These are phyloP conservation scores for Drosophila nigrodunni DNA, from an alignment of 1,140 invertebrate genomes.

Conservation along the genomic window DNA sequence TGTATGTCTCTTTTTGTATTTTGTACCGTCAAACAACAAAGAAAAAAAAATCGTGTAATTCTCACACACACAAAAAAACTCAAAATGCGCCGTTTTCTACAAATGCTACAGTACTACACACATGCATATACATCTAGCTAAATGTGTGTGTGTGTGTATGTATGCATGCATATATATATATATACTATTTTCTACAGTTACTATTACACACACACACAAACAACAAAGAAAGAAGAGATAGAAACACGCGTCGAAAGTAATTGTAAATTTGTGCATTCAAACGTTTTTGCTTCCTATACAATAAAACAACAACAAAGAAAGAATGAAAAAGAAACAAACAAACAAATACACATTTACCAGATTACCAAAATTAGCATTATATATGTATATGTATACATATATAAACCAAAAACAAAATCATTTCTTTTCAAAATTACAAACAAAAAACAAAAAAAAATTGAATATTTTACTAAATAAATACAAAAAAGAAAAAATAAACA, in stretches of 20 bases:
- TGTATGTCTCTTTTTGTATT: constrained; percentile 76
- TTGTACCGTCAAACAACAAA: constrained; percentile 65
- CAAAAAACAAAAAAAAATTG: constrained; percentile 50
- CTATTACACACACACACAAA: constrained; percentile 48
- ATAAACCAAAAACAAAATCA: constrained; percentile 42
- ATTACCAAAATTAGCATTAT: constrained; percentile 62
- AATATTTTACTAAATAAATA: constrained; percentile 77
- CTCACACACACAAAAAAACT: constrained; percentile 57
- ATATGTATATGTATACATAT: constrained; percentile 48
- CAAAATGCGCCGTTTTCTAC: constrained; percentile 54
- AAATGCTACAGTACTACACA: constrained; percentile 50
- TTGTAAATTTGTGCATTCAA: constrained; percentile 64
- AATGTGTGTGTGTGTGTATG: constrained; percentile 36
- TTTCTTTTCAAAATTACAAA: constrained; percentile 56
- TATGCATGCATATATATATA: constrained; percentile 36
- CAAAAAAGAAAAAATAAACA: constrained; percentile 36
- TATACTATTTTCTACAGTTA: constrained; percentile 67
- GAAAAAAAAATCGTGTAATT: constrained; percentile 64
- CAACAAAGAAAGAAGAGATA: constrained; percentile 31
- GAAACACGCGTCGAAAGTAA: constrained; percentile 45
- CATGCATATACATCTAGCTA: constrained; percentile 7
- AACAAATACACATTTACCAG: constrained; percentile 49
- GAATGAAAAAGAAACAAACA: too few species aligned
- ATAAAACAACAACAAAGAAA: constrained; percentile 54
- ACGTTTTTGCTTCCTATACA: constrained; percentile 71